These are phyloP conservation scores for Aptenodytes patagonicus DNA, from an alignment of 2,113 vertebrate species.

Conservation along the genomic window DNA sequence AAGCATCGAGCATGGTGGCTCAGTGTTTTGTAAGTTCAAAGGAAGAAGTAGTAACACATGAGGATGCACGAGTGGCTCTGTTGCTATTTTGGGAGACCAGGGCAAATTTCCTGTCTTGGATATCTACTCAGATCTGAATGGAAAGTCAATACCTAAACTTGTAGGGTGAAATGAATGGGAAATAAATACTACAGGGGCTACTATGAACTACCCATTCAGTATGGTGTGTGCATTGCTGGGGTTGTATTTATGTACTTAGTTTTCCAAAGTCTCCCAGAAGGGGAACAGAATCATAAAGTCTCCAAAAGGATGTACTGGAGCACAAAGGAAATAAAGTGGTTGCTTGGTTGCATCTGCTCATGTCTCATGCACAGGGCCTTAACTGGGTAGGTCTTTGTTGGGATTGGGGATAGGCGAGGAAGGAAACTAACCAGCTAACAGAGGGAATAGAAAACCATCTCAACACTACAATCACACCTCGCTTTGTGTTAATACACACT, in stretches of 20 bases:
- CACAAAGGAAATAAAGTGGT: neutral
- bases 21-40: neutral
- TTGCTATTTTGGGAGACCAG: neutral
- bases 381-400: neutral
- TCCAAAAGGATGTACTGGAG: neutral
- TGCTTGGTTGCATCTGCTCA: neutral
- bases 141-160: neutral
- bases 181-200: neutral
- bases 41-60: neutral
- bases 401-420: neutral
- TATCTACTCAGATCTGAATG: neutral
- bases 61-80: neutral
- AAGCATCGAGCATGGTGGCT: neutral
- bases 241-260: neutral
- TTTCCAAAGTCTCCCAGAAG: neutral
- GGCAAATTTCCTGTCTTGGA: neutral
- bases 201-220: neutral
- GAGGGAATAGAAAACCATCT: neutral
- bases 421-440: neutral
- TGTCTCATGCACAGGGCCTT: neutral
- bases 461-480: neutral
- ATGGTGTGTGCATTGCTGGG: neutral
- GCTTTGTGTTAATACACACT: neutral
- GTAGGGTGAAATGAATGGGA: neutral
- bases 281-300: neutral